phyloP scores from a whole-genome alignment of 2,113 vertebrate species.

The Ammodytes marinus region DNA sequence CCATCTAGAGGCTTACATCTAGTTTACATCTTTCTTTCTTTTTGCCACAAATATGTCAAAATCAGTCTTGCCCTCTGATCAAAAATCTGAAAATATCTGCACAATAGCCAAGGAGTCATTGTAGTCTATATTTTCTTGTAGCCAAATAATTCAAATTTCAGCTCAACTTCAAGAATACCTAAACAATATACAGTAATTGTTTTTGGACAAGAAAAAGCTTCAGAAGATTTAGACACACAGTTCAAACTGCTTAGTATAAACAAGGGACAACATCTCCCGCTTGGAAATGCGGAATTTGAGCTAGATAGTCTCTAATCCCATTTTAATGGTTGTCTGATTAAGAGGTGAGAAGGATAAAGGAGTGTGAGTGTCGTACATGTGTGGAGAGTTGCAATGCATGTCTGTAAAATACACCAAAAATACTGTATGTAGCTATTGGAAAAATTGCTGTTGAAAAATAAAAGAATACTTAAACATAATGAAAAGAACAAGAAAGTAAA shows the following conservation, averaged over 20 bases:
- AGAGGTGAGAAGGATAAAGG: constrained; percentile 76
- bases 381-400: constrained; percentile 19
- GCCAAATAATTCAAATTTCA: constrained; percentile 4
- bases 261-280: constrained; percentile 69
- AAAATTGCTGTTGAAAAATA: neutral
- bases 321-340: constrained; percentile 86
- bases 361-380: constrained; percentile 13
- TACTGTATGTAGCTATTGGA: constrained; percentile 15
- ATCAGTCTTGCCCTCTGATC: neutral
- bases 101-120: neutral
- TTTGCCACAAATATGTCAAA: neutral
- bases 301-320: constrained; percentile 81
- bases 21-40: neutral
- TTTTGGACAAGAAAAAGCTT: constrained; percentile 14
- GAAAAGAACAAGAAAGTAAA: constrained; percentile 43
- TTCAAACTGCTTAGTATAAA: constrained; percentile 70
- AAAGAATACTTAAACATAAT: constrained; percentile 11
- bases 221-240: constrained; percentile 38
- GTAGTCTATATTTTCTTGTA: neutral
- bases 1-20: neutral
- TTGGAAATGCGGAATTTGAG: constrained; percentile 76
- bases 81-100: constrained; percentile 1
- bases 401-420: neutral
- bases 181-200: neutral
- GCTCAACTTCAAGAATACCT: constrained; percentile 4